These are phyloP conservation scores for Octopus sinensis DNA, from an alignment of 1,140 invertebrate genomes.

Conservation along the genomic window DNA sequence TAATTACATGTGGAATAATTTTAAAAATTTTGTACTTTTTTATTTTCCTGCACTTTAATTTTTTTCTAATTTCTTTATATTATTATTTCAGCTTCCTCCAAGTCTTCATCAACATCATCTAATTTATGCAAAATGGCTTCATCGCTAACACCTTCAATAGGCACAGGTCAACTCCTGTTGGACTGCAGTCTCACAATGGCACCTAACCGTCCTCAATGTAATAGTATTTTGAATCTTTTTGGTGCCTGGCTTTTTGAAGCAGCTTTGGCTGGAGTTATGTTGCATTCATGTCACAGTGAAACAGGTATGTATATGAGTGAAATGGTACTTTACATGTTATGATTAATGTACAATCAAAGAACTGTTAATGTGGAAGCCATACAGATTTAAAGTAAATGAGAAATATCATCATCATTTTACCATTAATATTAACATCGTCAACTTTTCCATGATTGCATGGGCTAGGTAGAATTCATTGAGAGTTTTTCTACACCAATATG, in stretches of 20 bases:
- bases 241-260: slow-evolving; percentile 96
- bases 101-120: slow-evolving; percentile 22
- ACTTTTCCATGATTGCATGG: no score
- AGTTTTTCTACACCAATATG: no score
- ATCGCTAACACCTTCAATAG: neutral
- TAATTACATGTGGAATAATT: no score
- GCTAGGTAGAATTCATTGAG: no score
- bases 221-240: slow-evolving; percentile 91
- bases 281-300: slow-evolving; percentile 44
- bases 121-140: slow-evolving; percentile 20
- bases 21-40: no score
- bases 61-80: neutral
- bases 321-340: neutral
- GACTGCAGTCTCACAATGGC: slow-evolving; percentile 47
- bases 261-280: slow-evolving; percentile 73
- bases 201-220: slow-evolving; percentile 74
- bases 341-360: neutral
- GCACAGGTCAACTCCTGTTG: slow-evolving; percentile 35
- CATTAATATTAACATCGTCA: no score
- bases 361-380: neutral
- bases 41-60: no score
- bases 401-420: no score
- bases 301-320: slow-evolving; percentile 33
- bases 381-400: no score
- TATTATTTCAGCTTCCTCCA: slow-evolving; percentile 9